These are phyloP conservation scores for Caenorhabditis brenneri DNA, from an alignment of 1,140 invertebrate genomes.

Conservation along the genomic window DNA sequence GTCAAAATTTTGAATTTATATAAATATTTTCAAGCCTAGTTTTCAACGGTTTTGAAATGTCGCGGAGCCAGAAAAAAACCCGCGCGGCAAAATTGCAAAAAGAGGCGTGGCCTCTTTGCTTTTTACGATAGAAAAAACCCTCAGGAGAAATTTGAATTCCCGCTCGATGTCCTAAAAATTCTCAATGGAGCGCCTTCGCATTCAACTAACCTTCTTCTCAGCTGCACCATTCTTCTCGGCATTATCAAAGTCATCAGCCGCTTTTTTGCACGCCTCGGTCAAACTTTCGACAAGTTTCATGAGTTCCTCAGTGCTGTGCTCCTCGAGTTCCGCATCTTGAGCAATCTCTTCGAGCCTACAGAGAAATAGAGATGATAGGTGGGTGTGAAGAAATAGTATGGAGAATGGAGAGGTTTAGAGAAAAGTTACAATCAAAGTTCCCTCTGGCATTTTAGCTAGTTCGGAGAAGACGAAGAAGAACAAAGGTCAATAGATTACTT, in stretches of 20 bases:
- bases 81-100: too few relatives aligned
- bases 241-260: conserved; percentile 75
- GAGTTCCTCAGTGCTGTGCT: conserved; percentile 88
- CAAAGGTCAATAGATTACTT: background rate
- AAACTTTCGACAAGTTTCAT: conserved; percentile 84
- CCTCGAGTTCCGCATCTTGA: conserved; percentile 91
- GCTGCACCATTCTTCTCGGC: conserved; percentile 8
- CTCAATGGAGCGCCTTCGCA: too few relatives aligned
- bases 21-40: too few relatives aligned
- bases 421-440: background rate
- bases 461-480: too few relatives aligned
- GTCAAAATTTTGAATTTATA: too few relatives aligned
- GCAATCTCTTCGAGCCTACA: conserved; percentile 87
- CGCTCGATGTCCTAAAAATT: too few relatives aligned
- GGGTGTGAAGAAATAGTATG: background rate
- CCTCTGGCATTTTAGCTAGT: too few relatives aligned
- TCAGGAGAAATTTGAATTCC: too few relatives aligned
- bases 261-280: conserved; percentile 81
- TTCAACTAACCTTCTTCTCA: conserved; percentile 42
- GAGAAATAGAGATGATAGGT: background rate
- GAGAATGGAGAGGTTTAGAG: background rate
- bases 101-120: too few relatives aligned
- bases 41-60: too few relatives aligned
- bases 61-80: too few relatives aligned
- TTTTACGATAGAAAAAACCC: too few relatives aligned